These are phyloP conservation scores for Heteractis magnifica DNA, from an alignment of 92 coral and sea anemone genomes.

Conservation along the genomic window DNA sequence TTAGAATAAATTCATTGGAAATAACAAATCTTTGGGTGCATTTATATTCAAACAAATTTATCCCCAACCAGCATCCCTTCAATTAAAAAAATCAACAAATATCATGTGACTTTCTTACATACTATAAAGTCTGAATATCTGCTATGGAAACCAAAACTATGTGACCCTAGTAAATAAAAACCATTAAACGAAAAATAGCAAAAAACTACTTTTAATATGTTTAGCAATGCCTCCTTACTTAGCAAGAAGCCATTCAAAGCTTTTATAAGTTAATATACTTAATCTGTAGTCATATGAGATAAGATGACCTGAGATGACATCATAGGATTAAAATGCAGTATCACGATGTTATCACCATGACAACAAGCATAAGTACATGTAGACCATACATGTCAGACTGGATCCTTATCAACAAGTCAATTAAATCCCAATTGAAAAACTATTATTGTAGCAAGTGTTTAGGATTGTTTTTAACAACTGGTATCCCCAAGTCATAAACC, in stretches of 20 bases:
- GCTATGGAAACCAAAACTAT: neutral
- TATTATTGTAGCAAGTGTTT: neutral
- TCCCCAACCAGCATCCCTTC: neutral
- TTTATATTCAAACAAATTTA: neutral
- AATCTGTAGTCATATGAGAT: neutral
- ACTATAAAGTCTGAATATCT: neutral
- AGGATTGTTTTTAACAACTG: neutral
- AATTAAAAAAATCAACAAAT: neutral
- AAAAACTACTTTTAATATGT: no score
- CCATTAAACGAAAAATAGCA: neutral
- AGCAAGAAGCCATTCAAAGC: neutral
- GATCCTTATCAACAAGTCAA: neutral
- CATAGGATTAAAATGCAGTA: conserved; percentile 12
- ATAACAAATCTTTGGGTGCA: no score
- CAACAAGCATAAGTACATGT: conserved; percentile 2
- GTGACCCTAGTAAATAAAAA: neutral
- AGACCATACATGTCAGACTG: neutral
- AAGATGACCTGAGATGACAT: conserved; percentile 1
- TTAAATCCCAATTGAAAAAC: neutral
- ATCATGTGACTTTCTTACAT: neutral
- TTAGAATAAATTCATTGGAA: no score
- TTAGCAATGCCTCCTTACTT: no score
- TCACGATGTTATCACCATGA: neutral
- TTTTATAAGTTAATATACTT: neutral
- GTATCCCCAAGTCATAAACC: neutral